These are phyloP conservation scores for Chunga burmeisteri DNA, from an alignment of 2,113 vertebrate genomes.

Conservation along the genomic window DNA sequence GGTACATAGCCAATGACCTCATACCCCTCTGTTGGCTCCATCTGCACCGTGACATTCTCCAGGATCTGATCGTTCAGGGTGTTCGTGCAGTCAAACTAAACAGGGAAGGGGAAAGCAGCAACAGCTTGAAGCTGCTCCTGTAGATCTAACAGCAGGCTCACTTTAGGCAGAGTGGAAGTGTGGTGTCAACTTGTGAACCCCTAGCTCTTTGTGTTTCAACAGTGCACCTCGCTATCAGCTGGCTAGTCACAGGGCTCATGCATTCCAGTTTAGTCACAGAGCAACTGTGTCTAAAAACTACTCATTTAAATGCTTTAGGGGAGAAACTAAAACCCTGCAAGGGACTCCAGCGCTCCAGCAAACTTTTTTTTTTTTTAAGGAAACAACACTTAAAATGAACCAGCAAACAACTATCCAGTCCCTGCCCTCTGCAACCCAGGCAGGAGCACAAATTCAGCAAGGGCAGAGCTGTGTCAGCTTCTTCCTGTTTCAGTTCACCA, in stretches of 20 bases:
- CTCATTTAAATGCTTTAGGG: neutral
- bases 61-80: conserved; percentile 82
- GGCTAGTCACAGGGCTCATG: neutral
- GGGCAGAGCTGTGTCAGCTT: neutral
- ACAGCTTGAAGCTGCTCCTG: neutral
- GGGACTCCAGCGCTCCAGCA: neutral
- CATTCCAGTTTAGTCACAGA: neutral
- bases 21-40: conserved; percentile 83
- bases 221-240: neutral
- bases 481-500: neutral
- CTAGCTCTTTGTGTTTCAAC: neutral
- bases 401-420: neutral
- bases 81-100: conserved; percentile 83
- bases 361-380: neutral
- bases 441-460: neutral
- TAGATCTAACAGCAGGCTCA: neutral
- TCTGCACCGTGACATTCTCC: conserved; percentile 82
- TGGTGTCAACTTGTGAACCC: neutral
- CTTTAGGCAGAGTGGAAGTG: neutral
- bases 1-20: conserved; percentile 76
- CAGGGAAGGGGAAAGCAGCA: neutral
- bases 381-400: neutral
- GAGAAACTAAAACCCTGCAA: neutral
- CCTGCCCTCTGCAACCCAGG: neutral
- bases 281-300: neutral